A percentile compares a stretch with the other conserved stretches of the same genome.
Evolutionary conservation across 2,888 invertebrate species (phyloP).

Genomic region (Zhuqinia jingwanae): DNA sequence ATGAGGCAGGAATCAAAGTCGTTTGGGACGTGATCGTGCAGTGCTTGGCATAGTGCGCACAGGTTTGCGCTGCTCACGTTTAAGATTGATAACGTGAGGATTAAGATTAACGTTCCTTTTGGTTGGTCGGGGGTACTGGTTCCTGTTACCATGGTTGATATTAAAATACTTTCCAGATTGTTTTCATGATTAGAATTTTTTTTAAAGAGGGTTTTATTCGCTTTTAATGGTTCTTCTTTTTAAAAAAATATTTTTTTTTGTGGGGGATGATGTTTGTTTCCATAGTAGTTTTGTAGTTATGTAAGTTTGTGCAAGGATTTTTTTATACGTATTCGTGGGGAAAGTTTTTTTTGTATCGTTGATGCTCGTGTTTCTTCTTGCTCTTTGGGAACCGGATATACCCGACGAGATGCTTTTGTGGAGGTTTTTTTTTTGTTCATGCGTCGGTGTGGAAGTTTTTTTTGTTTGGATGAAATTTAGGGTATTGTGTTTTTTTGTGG

Average conservation of each 20-base stretch:
- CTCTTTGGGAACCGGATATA: neutral
- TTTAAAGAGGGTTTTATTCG: no score
- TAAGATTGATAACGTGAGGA: neutral
- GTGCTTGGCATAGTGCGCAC: slow-evolving; percentile 40
- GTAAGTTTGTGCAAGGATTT: neutral
- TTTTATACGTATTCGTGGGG: neutral
- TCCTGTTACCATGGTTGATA: neutral
- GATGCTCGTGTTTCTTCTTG: neutral
- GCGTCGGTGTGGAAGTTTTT: neutral
- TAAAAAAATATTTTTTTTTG: neutral
- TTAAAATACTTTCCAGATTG: neutral
- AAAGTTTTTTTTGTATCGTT: neutral
- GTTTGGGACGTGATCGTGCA: slow-evolving; percentile 4
- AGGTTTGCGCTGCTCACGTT: slow-evolving; percentile 27
- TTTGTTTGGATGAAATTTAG: no score
- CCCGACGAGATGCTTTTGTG: neutral
- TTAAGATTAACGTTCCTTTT: neutral
- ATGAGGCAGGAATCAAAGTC: slow-evolving; percentile 48
- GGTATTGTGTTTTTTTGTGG: no score
- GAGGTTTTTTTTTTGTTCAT: neutral
- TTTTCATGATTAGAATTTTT: no score
- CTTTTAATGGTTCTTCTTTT: no score
- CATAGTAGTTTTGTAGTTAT: neutral
- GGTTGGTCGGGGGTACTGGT: neutral
- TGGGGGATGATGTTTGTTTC: neutral